Conservation (phyloP, 2,113 vertebrate genomes). For the Glaucidium brasilianum region DNA sequence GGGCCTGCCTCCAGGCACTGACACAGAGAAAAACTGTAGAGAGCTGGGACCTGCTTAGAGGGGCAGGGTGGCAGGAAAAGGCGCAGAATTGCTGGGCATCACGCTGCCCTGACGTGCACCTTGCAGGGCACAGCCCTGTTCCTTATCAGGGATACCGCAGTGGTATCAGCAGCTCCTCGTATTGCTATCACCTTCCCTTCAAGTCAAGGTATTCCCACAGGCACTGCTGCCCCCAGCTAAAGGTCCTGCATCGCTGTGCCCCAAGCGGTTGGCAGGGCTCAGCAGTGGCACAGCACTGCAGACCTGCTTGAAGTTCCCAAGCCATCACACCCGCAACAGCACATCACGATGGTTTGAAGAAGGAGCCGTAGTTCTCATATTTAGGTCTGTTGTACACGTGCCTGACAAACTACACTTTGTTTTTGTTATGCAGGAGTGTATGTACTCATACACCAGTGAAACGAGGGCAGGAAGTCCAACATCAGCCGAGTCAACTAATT, state of each 20-base stretch:
- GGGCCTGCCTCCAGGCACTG: not conserved
- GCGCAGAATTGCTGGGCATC: not conserved
- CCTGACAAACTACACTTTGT: not conserved
- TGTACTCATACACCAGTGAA: not conserved
- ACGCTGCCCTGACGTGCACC: fast-evolving
- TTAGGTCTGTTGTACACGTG: not conserved
- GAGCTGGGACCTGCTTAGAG: not conserved
- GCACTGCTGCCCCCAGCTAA: not conserved
- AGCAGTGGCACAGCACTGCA: not conserved
- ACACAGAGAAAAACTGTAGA: not conserved
- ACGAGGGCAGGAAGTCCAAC: not conserved
- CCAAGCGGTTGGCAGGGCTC: fast-evolving
- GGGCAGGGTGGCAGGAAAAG: not conserved
- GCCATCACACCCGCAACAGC: fast-evolving
- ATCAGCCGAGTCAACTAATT: not conserved
- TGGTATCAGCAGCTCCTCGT: fast-evolving
- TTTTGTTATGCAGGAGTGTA: not conserved
- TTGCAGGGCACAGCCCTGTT: not conserved
- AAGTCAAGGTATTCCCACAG: not conserved
- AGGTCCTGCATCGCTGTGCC: not conserved
- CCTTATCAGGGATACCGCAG: not conserved
- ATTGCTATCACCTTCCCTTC: not conserved
- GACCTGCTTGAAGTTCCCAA: not conserved
- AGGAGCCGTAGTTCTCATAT: not conserved
- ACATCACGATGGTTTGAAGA: not conserved